A percentile compares a stretch with the other conserved stretches of the same genome.
phyloP scores from a whole-genome alignment of 2,888 invertebrate species.

The Cephus runcator region DNA sequence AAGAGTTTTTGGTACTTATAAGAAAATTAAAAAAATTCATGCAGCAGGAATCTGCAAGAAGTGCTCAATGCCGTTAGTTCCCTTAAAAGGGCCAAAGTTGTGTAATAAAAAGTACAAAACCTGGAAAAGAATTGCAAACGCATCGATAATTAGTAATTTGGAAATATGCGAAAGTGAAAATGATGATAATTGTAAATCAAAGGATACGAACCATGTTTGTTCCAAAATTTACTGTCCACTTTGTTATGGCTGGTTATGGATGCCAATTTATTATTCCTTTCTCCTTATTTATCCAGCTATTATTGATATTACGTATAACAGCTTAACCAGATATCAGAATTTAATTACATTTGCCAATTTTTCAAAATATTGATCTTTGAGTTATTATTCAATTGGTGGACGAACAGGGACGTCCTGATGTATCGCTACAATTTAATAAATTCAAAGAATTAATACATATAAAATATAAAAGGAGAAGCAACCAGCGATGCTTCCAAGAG shows the following conservation, averaged over 20 bases:
- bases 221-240: conserved; percentile 24
- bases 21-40: background rate
- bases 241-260: conserved; percentile 28
- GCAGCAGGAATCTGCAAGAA: background rate
- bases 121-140: conserved; percentile 12
- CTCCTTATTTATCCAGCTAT: background rate
- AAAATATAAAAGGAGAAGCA: background rate
- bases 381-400: background rate
- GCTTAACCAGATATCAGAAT: background rate
- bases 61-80: background rate
- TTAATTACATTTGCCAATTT: background rate
- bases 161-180: background rate
- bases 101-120: background rate
- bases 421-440: background rate
- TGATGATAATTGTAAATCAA: background rate
- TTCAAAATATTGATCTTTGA: background rate
- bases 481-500: background rate
- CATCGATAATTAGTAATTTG: background rate
- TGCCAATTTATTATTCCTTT: conserved; percentile 18
- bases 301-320: background rate
- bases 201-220: conserved; percentile 20
- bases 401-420: background rate
- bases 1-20: background rate
- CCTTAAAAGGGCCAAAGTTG: background rate
- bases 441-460: background rate